A percentile compares a stretch with the other conserved stretches of the same genome.
Conservation (phyloP, 2,888 invertebrate genomes). For the Nemotelus nigrinus region DNA sequence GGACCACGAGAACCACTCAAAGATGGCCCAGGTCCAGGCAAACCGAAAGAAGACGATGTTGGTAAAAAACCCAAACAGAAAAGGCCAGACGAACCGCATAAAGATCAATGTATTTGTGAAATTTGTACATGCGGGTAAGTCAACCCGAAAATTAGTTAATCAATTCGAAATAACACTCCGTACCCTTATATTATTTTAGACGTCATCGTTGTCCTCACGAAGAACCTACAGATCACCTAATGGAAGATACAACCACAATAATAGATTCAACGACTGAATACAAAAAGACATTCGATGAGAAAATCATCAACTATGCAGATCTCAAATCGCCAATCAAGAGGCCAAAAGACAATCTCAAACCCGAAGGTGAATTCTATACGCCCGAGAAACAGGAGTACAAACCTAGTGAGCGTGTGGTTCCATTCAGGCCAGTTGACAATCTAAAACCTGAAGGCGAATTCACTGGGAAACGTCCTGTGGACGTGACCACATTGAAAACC, state of each 20-base stretch:
- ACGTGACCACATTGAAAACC: slow-evolving; percentile 54
- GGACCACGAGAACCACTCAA: slow-evolving; percentile 50
- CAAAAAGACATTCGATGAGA: slow-evolving; percentile 63
- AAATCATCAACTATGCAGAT: slow-evolving; percentile 47
- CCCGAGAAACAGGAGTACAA: slow-evolving; percentile 64
- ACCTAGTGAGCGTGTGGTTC: slow-evolving; percentile 67
- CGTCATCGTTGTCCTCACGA: slow-evolving; percentile 84
- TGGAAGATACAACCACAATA: slow-evolving; percentile 54
- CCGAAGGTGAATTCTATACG: slow-evolving; percentile 69
- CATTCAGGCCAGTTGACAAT: slow-evolving; percentile 68
- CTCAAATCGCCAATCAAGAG: slow-evolving; percentile 65
- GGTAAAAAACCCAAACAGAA: slow-evolving; percentile 53
- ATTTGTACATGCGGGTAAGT: slow-evolving; percentile 92
- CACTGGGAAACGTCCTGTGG: slow-evolving; percentile 66
- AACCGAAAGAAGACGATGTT: slow-evolving; percentile 59
- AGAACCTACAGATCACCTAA: slow-evolving; percentile 54
- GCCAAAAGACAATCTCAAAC: slow-evolving; percentile 71
- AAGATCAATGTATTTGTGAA: slow-evolving; percentile 89
- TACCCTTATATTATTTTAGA: slow-evolving; percentile 64
- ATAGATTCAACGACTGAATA: slow-evolving; percentile 53
- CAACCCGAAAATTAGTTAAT: slow-evolving; percentile 14
- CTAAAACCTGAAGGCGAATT: slow-evolving; percentile 67
- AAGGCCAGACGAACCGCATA: slow-evolving; percentile 64
- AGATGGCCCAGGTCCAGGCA: slow-evolving; percentile 43
- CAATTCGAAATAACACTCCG: background rate